A percentile compares a stretch with the other conserved stretches of the same genome.
Evolutionary conservation across 2,888 invertebrate species (phyloP).

Genomic region (Fragum whitleyi): DNA sequence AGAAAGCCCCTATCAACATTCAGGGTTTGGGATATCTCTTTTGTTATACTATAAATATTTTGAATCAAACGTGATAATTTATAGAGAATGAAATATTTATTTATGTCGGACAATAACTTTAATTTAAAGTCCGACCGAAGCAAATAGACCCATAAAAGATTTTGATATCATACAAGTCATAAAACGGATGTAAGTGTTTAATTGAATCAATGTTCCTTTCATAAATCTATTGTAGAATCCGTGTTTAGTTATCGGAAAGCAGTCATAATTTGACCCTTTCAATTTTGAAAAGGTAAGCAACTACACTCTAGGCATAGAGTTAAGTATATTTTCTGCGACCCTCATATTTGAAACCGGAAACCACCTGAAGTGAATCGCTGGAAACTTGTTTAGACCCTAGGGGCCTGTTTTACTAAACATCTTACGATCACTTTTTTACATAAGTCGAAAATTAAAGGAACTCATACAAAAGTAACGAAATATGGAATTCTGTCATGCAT

Average conservation of each 20-base stretch:
- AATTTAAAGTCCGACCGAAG: neutral
- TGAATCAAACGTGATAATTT: neutral
- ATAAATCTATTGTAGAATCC: constrained; percentile 18
- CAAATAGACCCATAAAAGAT: neutral
- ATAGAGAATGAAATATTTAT: neutral
- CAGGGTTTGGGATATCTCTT: too few relatives aligned
- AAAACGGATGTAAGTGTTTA: constrained; percentile 19
- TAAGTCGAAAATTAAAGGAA: too few relatives aligned
- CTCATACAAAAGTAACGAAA: too few relatives aligned
- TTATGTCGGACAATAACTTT: neutral
- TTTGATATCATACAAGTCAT: constrained; percentile 4
- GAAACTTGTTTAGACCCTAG: too few relatives aligned
- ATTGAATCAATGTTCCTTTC: constrained; percentile 10
- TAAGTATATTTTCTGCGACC: too few relatives aligned
- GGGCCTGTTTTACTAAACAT: too few relatives aligned
- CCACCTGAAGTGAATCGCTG: too few relatives aligned
- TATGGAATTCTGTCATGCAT: too few relatives aligned
- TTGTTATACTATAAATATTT: neutral
- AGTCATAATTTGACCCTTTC: neutral
- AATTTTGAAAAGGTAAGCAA: neutral
- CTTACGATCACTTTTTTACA: too few relatives aligned
- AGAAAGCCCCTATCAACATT: too few relatives aligned
- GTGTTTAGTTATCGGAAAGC: constrained; percentile 1
- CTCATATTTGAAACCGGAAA: too few relatives aligned
- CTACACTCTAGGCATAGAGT: too few relatives aligned